A percentile compares a stretch with the other conserved stretches of the same genome.
phyloP scores from a whole-genome alignment of 2,888 invertebrate species.

The Cactoblastis cactorum region DNA sequence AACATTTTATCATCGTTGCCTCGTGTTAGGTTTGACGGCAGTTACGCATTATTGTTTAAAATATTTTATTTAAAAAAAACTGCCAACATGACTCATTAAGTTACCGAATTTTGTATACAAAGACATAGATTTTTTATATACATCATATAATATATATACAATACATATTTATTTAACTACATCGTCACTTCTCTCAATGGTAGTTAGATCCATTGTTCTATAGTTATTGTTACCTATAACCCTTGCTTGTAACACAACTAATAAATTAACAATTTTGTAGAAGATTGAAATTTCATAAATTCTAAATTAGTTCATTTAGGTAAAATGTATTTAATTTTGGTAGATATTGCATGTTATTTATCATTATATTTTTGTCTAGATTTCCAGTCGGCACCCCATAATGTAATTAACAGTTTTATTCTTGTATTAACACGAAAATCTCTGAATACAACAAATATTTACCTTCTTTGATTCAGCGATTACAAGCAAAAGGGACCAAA shows the following conservation, averaged over 20 bases:
- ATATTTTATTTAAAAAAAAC: conserved; percentile 52
- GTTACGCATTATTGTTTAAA: conserved; percentile 48
- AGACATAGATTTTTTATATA: conserved; percentile 59
- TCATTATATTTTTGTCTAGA: conserved; percentile 37
- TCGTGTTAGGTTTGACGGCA: conserved; percentile 59
- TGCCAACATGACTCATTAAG: conserved; percentile 67
- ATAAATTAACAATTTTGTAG: conserved; percentile 61
- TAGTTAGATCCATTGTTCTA: conserved; percentile 43
- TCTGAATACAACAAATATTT: conserved; percentile 49
- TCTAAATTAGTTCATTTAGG: conserved; percentile 19
- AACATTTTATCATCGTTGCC: conserved; percentile 54
- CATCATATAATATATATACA: conserved; percentile 32
- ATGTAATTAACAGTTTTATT: conserved; percentile 57
- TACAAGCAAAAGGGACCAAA: conserved; percentile 79
- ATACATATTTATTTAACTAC: conserved; percentile 41
- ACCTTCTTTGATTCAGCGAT: conserved; percentile 56
- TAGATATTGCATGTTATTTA: conserved; percentile 43
- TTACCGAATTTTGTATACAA: conserved; percentile 71
- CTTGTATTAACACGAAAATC: conserved; percentile 54
- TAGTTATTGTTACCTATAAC: conserved; percentile 70
- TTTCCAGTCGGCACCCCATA: conserved; percentile 36
- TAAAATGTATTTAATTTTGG: conserved; percentile 29
- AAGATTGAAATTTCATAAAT: conserved; percentile 33
- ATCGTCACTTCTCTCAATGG: conserved; percentile 37
- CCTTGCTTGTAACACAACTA: conserved; percentile 80